These are phyloP conservation scores for Sinella curviseta DNA, from an alignment of 1,140 invertebrate species.

Conservation along the genomic window DNA sequence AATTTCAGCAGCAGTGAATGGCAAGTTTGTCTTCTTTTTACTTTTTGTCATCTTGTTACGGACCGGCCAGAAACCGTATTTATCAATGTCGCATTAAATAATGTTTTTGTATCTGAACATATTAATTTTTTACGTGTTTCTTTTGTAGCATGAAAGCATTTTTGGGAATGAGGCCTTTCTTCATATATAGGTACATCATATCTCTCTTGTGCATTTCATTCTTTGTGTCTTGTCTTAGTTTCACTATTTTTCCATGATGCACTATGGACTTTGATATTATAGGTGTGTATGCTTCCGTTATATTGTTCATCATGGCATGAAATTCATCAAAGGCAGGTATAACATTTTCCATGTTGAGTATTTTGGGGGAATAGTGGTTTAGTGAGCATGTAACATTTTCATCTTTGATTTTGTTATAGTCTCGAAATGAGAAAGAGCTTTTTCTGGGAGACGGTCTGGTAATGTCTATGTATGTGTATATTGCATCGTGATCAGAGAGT, in stretches of 20 bases:
- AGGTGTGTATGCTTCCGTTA: background rate
- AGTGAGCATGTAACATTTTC: too few relatives aligned
- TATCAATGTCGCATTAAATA: background rate
- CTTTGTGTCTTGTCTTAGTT: background rate
- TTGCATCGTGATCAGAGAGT: background rate
- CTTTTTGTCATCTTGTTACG: background rate
- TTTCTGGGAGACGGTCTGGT: too few relatives aligned
- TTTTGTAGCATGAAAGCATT: background rate
- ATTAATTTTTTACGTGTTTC: background rate
- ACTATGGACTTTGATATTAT: background rate
- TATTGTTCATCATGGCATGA: background rate
- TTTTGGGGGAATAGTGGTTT: too few relatives aligned
- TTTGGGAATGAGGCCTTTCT: background rate
- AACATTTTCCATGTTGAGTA: too few relatives aligned
- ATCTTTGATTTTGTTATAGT: background rate
- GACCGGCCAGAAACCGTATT: background rate
- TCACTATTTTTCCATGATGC: background rate
- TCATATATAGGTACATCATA: background rate
- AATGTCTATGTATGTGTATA: background rate
- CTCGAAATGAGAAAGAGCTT: background rate
- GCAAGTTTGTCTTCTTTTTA: background rate
- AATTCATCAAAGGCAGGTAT: too few relatives aligned
- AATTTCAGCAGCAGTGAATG: background rate
- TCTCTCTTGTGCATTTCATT: background rate
- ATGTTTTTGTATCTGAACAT: background rate